Conservation (phyloP, 2,113 vertebrate genomes). For the Larimichthys polyactis region DNA sequence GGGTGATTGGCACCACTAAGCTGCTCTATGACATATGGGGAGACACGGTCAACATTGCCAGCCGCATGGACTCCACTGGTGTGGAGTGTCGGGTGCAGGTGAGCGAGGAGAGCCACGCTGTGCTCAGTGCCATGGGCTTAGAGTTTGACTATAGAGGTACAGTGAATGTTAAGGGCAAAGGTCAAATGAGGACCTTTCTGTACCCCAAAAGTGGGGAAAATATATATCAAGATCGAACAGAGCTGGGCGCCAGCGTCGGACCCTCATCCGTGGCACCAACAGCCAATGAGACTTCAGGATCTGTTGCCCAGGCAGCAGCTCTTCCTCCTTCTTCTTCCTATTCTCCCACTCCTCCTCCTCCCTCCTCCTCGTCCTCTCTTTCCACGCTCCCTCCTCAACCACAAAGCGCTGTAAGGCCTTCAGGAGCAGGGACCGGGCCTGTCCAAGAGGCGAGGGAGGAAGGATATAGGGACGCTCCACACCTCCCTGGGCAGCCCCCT, state of each 20-base stretch:
- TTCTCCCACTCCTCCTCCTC: slow-evolving; percentile 26
- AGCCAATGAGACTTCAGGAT: slow-evolving; percentile 83
- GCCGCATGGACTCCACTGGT: slow-evolving; percentile 98
- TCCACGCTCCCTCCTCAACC: slow-evolving; percentile 40
- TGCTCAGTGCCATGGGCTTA: slow-evolving; percentile 93
- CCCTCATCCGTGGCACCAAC: slow-evolving; percentile 85
- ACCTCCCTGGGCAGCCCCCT: slow-evolving; percentile 62
- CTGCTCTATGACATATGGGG: slow-evolving; percentile 99
- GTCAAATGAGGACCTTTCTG: slow-evolving; percentile 99
- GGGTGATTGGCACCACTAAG: slow-evolving; percentile 98
- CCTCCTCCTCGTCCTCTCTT: slow-evolving; percentile 33
- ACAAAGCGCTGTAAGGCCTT: slow-evolving; percentile 46
- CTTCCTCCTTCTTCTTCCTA: slow-evolving; percentile 41
- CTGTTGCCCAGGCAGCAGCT: slow-evolving; percentile 47
- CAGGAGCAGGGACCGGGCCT: slow-evolving; percentile 42
- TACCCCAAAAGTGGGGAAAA: slow-evolving; percentile 92
- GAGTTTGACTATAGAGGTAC: slow-evolving; percentile 98
- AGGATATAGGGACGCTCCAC: slow-evolving; percentile 79
- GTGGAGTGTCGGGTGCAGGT: slow-evolving; percentile 98
- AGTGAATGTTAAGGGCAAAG: slow-evolving; percentile 98
- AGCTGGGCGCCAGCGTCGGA: slow-evolving; percentile 87
- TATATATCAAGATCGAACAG: slow-evolving; percentile 84
- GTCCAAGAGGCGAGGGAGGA: slow-evolving; percentile 65
- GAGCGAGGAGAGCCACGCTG: slow-evolving; percentile 95
- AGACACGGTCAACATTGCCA: slow-evolving; percentile 98